phyloP scores from a whole-genome alignment of 2,888 invertebrate species.

The Chydorus sphaericus region DNA sequence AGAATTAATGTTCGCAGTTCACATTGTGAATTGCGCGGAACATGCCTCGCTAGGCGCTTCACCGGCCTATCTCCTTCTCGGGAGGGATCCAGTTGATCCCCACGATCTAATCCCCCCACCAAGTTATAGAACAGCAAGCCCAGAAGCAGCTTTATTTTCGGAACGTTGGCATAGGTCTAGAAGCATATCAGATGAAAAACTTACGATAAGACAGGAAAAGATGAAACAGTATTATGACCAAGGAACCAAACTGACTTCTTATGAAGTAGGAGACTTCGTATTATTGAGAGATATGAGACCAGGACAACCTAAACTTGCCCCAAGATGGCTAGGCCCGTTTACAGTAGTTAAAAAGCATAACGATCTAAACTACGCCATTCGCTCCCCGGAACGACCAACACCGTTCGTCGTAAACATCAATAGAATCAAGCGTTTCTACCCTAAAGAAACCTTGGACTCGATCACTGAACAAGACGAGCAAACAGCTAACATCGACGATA shows the following conservation, averaged over 20 bases:
- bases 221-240: not conserved
- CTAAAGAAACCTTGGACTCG: too few relatives aligned
- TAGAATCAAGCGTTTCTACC: too few relatives aligned
- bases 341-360: not conserved
- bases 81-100: not conserved
- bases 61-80: not conserved
- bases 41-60: not conserved
- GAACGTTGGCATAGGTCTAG: not conserved
- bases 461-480: too few relatives aligned
- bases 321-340: not conserved
- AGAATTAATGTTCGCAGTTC: not conserved
- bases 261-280: not conserved
- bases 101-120: not conserved
- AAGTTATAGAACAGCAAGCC: not conserved
- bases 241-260: not conserved
- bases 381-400: too few relatives aligned
- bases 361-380: not conserved
- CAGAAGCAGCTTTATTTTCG: not conserved
- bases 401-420: too few relatives aligned
- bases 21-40: not conserved
- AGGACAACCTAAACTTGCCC: not conserved
- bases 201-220: not conserved
- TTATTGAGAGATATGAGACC: not conserved
- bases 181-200: not conserved
- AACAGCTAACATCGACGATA: too few relatives aligned